Evolutionary conservation across 2,113 vertebrate species (phyloP).

Genomic region (Falcunculus frontatus): DNA sequence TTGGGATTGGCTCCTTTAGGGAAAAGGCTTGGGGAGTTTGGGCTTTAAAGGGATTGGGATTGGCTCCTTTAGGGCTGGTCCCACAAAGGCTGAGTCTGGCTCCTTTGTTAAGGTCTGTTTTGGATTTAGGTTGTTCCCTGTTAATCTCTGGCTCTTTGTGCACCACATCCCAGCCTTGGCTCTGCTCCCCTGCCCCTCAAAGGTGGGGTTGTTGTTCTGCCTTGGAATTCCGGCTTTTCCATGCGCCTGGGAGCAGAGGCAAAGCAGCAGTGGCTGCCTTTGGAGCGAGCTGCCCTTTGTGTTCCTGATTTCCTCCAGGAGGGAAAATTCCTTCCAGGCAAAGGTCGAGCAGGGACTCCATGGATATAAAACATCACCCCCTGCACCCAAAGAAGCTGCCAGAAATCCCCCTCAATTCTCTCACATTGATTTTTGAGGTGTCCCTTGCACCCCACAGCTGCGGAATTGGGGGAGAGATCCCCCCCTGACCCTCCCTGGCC

Average conservation of each 20-base stretch:
- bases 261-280: neutral
- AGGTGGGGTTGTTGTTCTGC: neutral
- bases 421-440: neutral
- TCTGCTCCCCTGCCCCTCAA: neutral
- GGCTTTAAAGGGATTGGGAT: neutral
- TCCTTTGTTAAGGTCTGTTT: neutral
- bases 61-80: neutral
- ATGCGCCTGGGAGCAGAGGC: accelerated
- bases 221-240: neutral
- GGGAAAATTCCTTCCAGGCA: neutral
- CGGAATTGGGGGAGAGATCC: neutral
- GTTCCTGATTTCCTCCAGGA: neutral
- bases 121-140: neutral
- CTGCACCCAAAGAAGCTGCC: neutral
- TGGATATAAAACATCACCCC: too few relatives aligned
- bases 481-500: neutral
- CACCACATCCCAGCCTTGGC: neutral
- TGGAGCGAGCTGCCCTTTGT: neutral
- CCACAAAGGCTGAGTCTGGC: neutral
- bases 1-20: neutral
- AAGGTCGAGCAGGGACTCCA: neutral
- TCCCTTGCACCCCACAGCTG: neutral
- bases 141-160: neutral
- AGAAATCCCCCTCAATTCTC: neutral
- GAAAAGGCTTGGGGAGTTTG: neutral